Conservation (phyloP, 1,140 invertebrate genomes). For the Meloidogyne hapla region DNA sequence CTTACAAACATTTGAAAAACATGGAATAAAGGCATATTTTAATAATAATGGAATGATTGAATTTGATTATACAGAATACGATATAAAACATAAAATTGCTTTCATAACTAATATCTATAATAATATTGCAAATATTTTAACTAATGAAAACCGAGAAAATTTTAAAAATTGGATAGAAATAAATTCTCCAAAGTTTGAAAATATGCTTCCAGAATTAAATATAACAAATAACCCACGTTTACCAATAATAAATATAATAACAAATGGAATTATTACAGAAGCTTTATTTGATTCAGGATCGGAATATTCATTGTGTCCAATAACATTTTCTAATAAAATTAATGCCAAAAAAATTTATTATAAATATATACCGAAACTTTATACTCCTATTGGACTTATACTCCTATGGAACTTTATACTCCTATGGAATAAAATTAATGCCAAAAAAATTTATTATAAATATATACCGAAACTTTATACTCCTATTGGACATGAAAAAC, state of each 20-base stretch:
- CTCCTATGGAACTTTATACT: too few relatives aligned
- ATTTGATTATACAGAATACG: not conserved
- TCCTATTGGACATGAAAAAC: not conserved
- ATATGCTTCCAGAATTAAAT: not conserved
- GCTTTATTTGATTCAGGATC: not conserved
- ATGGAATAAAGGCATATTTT: not conserved
- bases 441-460: too few relatives aligned
- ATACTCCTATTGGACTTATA: not conserved
- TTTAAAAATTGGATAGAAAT: not conserved
- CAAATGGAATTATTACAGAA: not conserved
- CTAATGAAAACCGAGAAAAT: not conserved
- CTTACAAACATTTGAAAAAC: not conserved
- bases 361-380: not conserved
- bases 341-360: not conserved
- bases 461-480: not conserved
- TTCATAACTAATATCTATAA: not conserved
- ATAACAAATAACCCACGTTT: not conserved
- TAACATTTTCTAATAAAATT: not conserved
- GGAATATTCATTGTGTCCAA: not conserved
- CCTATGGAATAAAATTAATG: too few relatives aligned
- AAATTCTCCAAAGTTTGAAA: not conserved
- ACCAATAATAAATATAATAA: constrained; percentile 1
- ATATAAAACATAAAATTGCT: not conserved
- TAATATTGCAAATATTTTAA: not conserved
- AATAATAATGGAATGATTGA: not conserved